Evolutionary conservation across 2,888 invertebrate genomes (phyloP).

Genomic region (Netelia virgata): DNA sequence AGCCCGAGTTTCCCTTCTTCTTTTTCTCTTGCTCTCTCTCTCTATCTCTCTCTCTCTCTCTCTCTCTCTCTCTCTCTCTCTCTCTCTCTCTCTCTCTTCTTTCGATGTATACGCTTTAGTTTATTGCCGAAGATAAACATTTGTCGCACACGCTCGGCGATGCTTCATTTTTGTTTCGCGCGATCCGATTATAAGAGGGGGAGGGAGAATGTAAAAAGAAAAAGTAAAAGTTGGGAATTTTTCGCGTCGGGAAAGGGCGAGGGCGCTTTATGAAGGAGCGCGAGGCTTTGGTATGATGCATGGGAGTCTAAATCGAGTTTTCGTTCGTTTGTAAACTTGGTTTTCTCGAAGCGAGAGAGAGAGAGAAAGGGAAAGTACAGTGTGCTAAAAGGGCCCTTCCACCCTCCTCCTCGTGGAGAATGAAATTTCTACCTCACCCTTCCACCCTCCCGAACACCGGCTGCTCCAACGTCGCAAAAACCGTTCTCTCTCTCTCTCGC

Average conservation of each 20-base stretch:
- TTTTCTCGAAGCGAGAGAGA: conserved; percentile 68
- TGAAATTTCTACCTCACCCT: conserved; percentile 76
- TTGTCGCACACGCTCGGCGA: background rate
- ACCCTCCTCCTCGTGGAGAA: conserved; percentile 64
- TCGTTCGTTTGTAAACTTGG: conserved; percentile 82
- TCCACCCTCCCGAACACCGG: conserved; percentile 15
- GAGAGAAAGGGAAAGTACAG: conserved; percentile 67
- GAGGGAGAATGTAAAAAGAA: conserved; percentile 19
- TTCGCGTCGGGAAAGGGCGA: conserved; percentile 28
- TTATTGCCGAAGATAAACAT: conserved; percentile 6
- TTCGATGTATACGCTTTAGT: background rate
- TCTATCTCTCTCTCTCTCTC: background rate
- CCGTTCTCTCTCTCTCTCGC: background rate
- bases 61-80: background rate
- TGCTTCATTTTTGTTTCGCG: background rate
- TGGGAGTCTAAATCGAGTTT: conserved; percentile 81
- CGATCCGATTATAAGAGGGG: conserved; percentile 68
- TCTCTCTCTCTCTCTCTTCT: background rate
- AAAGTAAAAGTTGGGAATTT: background rate
- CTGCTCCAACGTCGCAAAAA: background rate
- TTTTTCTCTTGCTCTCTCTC: too few relatives aligned
- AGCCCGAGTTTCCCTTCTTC: background rate
- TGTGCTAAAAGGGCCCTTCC: conserved; percentile 76
- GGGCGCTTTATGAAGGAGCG: conserved; percentile 61
- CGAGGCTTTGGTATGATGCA: conserved; percentile 77